A percentile compares a stretch with the other conserved stretches of the same genome.
Evolutionary conservation across 1,140 invertebrate genomes (phyloP).

Genomic region (Ylistrum balloti): DNA sequence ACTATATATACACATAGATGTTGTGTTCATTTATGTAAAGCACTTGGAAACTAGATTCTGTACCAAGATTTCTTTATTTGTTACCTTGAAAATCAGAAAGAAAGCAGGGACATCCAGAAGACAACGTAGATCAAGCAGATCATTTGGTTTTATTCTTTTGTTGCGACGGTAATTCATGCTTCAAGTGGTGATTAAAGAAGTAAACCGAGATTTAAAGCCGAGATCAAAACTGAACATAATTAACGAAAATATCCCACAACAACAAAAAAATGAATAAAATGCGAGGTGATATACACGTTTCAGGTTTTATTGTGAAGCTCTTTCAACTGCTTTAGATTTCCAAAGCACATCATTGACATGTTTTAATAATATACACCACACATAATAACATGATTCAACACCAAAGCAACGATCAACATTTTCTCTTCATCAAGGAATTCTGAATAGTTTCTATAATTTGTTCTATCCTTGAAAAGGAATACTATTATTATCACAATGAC

Average conservation of each 20-base stretch:
- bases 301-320: not conserved
- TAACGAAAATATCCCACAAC: too few relatives aligned
- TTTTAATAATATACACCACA: not conserved
- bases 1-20: not conserved
- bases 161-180: too few relatives aligned
- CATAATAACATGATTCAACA: not conserved
- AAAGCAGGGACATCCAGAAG: too few relatives aligned
- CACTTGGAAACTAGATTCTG: too few relatives aligned
- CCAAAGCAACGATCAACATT: constrained; percentile 21
- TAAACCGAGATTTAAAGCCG: not conserved
- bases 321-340: not conserved
- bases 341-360: not conserved
- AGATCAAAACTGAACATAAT: not conserved
- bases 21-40: not conserved
- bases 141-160: too few relatives aligned
- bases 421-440: constrained; percentile 11
- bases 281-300: not conserved
- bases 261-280: too few relatives aligned
- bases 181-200: too few relatives aligned
- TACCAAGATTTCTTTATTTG: not conserved
- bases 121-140: too few relatives aligned
- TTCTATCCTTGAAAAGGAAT: constrained; percentile 12
- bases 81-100: too few relatives aligned
- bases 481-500: constrained; percentile 35
- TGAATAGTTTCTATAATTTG: not conserved